Evolutionary conservation across 2,797 vertebrate genomes (phyloP).

Genomic region (Sylvia borin): DNA sequence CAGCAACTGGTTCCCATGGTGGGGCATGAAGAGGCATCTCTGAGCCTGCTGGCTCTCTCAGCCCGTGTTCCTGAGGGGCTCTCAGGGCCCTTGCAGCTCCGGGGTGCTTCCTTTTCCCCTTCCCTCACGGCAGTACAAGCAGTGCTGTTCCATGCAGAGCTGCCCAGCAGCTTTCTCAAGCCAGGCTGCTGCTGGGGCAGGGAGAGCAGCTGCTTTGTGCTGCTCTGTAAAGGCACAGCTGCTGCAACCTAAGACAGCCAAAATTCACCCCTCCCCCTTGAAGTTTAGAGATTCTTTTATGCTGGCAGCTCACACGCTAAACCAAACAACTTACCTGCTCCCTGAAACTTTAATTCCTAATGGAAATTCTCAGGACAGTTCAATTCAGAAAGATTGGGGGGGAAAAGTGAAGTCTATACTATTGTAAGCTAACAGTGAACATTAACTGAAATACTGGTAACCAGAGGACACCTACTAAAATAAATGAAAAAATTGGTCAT

Average conservation of each 20-base stretch:
- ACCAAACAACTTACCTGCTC: neutral
- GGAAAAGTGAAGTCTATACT: neutral
- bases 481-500: neutral
- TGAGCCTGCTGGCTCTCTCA: neutral
- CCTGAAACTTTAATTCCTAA: neutral
- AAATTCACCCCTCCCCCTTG: neutral
- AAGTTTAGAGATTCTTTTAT: neutral
- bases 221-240: neutral
- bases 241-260: neutral
- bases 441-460: slow-evolving; percentile 36
- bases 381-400: neutral
- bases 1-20: neutral
- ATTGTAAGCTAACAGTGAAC: slow-evolving; percentile 17
- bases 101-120: neutral
- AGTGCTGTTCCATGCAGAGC: neutral
- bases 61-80: neutral
- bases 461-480: slow-evolving; percentile 32
- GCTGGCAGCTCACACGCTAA: neutral
- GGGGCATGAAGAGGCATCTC: neutral
- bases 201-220: neutral
- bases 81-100: neutral
- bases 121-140: neutral
- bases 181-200: neutral
- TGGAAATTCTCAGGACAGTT: slow-evolving; percentile 52
- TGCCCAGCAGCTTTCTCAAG: neutral